phyloP scores from a whole-genome alignment of 2,113 vertebrate genomes.

The Chascanopsetta lugubris region DNA sequence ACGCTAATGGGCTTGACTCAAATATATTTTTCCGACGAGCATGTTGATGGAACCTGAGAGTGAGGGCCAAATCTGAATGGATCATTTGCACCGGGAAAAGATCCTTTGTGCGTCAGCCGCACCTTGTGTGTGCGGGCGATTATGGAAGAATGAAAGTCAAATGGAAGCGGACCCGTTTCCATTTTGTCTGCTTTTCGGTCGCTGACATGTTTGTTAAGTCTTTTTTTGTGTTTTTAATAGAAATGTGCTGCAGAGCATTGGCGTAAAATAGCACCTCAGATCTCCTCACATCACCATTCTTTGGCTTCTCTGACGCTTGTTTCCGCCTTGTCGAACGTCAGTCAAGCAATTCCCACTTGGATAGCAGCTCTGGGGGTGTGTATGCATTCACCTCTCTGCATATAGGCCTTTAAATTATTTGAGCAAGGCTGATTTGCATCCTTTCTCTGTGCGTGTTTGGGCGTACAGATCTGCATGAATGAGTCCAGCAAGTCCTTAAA shows the following conservation, averaged over 20 bases:
- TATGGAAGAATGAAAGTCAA: constrained; percentile 46
- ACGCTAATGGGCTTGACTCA: constrained; percentile 44
- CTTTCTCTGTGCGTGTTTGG: not conserved
- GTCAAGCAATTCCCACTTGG: constrained; percentile 14
- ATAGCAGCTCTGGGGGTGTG: not conserved
- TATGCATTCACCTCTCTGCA: constrained; percentile 2
- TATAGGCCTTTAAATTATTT: not conserved
- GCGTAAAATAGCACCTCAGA: constrained; percentile 1
- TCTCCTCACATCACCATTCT: constrained; percentile 22
- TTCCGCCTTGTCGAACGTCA: constrained; percentile 32
- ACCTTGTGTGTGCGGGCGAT: constrained; percentile 42
- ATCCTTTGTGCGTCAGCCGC: constrained; percentile 42
- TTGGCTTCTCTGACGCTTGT: constrained; percentile 25
- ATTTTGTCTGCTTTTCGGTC: constrained; percentile 51
- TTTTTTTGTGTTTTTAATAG: constrained; percentile 55
- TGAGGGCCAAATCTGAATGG: constrained; percentile 38
- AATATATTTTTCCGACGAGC: constrained; percentile 49
- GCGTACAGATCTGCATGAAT: not conserved
- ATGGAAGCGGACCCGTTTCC: constrained; percentile 54
- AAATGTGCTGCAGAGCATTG: constrained; percentile 22
- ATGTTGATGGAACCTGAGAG: constrained; percentile 51
- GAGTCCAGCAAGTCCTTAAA: not conserved
- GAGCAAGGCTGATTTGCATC: not conserved
- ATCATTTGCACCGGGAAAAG: constrained; percentile 48
- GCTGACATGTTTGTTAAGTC: constrained; percentile 51